Evolutionary conservation across 1,140 invertebrate species (phyloP).

Genomic region (Centruroides sculpturatus): DNA sequence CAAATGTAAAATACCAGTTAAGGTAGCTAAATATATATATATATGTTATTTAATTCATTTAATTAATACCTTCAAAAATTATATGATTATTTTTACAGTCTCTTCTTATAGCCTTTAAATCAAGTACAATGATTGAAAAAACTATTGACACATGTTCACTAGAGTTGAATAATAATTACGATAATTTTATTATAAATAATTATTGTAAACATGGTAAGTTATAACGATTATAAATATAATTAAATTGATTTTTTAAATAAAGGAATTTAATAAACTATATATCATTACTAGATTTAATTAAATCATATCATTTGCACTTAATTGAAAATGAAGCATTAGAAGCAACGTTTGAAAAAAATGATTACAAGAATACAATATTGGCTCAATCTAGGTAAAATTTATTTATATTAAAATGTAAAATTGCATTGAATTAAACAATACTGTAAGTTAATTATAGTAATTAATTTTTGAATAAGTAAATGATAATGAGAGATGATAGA

Average conservation of each 20-base stretch:
- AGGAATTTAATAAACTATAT: background rate
- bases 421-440: too few species aligned
- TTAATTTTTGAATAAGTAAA: too few species aligned
- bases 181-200: slow-evolving; percentile 53
- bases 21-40: slow-evolving; percentile 23
- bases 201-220: slow-evolving; percentile 49
- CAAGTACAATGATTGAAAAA: slow-evolving; percentile 39
- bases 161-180: slow-evolving; percentile 41
- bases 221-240: background rate
- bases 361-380: slow-evolving; percentile 26
- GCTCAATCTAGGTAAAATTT: slow-evolving; percentile 26
- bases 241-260: background rate
- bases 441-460: too few species aligned
- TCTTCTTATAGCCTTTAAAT: slow-evolving; percentile 41
- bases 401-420: background rate
- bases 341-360: slow-evolving; percentile 23
- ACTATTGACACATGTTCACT: slow-evolving; percentile 56
- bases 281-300: slow-evolving; percentile 39
- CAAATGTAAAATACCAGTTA: slow-evolving; percentile 37
- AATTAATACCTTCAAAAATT: slow-evolving; percentile 3
- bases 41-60: background rate
- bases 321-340: slow-evolving; percentile 57
- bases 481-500: too few species aligned
- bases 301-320: slow-evolving; percentile 56
- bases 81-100: slow-evolving; percentile 27